Conservation (phyloP, 2,888 invertebrate species). For the Heliothis peltigera region DNA sequence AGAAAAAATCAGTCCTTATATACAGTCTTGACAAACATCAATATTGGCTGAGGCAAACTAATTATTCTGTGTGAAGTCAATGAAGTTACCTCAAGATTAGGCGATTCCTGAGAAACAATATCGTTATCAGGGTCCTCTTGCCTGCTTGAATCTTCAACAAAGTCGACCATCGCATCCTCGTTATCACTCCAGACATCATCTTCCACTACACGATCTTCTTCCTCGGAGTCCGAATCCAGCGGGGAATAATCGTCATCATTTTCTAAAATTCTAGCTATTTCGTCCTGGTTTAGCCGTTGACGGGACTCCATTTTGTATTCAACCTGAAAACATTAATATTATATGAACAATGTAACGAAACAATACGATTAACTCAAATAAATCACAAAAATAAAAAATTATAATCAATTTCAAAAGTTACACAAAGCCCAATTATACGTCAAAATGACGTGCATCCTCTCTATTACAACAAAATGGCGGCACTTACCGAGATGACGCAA, state of each 20-base stretch:
- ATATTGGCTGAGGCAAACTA: too few relatives aligned
- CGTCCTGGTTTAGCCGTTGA: background rate
- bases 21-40: too few relatives aligned
- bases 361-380: background rate
- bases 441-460: background rate
- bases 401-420: too few relatives aligned
- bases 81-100: too few relatives aligned
- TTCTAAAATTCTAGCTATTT: background rate
- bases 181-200: slow-evolving; percentile 2
- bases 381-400: background rate
- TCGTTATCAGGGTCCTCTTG: too few relatives aligned
- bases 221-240: slow-evolving; percentile 2
- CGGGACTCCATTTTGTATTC: background rate
- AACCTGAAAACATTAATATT: background rate
- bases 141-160: too few relatives aligned
- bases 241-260: slow-evolving; percentile 1
- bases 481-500: slow-evolving; percentile 22
- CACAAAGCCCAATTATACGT: slow-evolving; percentile 2
- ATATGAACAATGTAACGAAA: background rate
- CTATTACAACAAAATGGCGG: slow-evolving; percentile 9
- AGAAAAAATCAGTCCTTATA: too few relatives aligned
- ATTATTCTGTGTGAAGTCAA: too few relatives aligned
- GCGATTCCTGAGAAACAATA: too few relatives aligned
- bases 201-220: background rate
- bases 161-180: slow-evolving; percentile 20